phyloP scores from a whole-genome alignment of 2,888 invertebrate species.

The Mimas tiliae region DNA sequence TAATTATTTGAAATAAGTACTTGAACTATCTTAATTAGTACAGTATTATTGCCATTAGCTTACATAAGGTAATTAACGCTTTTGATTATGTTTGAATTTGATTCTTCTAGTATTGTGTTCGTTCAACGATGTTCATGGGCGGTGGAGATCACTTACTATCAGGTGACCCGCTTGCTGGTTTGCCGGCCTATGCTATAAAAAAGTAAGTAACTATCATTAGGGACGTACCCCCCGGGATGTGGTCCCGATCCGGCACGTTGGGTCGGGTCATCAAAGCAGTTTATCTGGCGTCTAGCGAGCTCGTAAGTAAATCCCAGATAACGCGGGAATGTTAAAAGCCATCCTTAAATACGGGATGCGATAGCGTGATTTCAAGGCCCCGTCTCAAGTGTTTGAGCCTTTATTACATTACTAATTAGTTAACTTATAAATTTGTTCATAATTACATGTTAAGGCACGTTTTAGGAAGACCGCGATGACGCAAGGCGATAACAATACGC shows the following conservation, averaged over 20 bases:
- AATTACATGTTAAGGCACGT: not conserved
- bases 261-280: constrained; percentile 36
- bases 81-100: no score
- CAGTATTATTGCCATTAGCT: no score
- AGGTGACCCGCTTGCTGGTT: no score
- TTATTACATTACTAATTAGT: not conserved
- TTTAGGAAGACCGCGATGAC: no score
- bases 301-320: constrained; percentile 35
- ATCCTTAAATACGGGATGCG: constrained; percentile 29
- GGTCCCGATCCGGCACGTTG: not conserved
- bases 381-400: not conserved
- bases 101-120: no score
- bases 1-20: no score
- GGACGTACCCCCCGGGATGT: constrained; percentile 1
- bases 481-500: no score
- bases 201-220: not conserved
- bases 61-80: no score
- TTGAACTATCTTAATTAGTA: no score
- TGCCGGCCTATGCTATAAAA: no score
- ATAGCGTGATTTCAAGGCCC: not conserved
- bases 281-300: constrained; percentile 29
- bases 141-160: no score
- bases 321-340: constrained; percentile 37
- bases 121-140: no score
- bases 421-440: not conserved